Conservation (phyloP, 2,113 vertebrate genomes). For the Ptilorrhoa leucosticta region DNA sequence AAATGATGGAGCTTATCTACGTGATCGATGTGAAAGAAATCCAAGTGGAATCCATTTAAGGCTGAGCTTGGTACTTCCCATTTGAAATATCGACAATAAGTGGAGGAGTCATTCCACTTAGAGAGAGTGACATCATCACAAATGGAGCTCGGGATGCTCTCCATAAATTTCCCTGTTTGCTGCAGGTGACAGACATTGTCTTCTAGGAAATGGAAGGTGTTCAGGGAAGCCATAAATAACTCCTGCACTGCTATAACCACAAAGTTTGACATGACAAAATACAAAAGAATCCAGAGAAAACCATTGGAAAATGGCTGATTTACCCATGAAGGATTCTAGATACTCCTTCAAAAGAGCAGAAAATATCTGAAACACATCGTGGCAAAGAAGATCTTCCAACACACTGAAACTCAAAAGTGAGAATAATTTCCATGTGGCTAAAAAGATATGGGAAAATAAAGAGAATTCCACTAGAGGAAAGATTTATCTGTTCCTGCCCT, state of each 20-base stretch:
- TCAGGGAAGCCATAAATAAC: slow-evolving; percentile 36
- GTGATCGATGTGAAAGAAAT: background rate
- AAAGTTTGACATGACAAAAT: background rate
- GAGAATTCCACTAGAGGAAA: background rate
- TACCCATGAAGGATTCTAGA: background rate
- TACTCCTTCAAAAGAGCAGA: background rate
- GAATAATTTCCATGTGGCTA: background rate
- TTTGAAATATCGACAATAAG: slow-evolving; percentile 46
- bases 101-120: slow-evolving; percentile 40
- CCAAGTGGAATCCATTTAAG: background rate
- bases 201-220: slow-evolving; percentile 23
- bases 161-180: slow-evolving; percentile 41
- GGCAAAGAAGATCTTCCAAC: background rate
- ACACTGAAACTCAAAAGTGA: background rate
- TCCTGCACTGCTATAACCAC: background rate
- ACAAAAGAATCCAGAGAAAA: background rate
- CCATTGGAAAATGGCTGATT: background rate
- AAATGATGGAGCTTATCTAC: background rate
- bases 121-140: slow-evolving; percentile 54
- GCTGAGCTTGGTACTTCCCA: background rate
- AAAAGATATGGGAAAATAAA: background rate
- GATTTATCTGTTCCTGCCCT: background rate
- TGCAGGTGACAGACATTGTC: slow-evolving; percentile 40
- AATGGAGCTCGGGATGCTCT: background rate
- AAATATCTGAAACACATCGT: background rate